These are phyloP conservation scores for Chirona hameri DNA, from an alignment of 2,888 invertebrate species.

Conservation along the genomic window DNA sequence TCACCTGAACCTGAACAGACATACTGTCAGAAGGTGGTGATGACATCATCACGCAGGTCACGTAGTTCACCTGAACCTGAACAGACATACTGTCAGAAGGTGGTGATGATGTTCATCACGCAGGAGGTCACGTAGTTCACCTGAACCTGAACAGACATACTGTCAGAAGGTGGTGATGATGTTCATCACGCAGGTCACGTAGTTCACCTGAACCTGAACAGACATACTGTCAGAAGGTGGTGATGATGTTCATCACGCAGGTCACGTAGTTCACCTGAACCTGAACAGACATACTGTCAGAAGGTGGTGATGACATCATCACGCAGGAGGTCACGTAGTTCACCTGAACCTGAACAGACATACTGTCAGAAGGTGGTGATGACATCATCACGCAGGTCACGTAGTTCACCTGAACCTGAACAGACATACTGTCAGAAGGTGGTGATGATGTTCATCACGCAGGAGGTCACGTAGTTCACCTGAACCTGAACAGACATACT, in stretches of 20 bases:
- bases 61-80: slow-evolving; percentile 58
- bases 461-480: slow-evolving; percentile 70
- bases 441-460: slow-evolving; percentile 85
- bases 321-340: slow-evolving; percentile 80
- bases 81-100: slow-evolving; percentile 59
- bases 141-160: slow-evolving; percentile 2
- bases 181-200: slow-evolving; percentile 85
- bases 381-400: slow-evolving; percentile 83
- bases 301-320: slow-evolving; percentile 89
- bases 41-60: slow-evolving; percentile 82
- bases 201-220: slow-evolving; percentile 50
- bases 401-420: slow-evolving; percentile 55
- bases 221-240: slow-evolving; percentile 65
- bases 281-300: slow-evolving; percentile 47
- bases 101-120: slow-evolving; percentile 86
- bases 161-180: slow-evolving; percentile 82
- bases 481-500: neutral
- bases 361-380: slow-evolving; percentile 74
- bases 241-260: slow-evolving; percentile 86
- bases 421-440: slow-evolving; percentile 62
- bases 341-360: slow-evolving; percentile 31
- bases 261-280: slow-evolving; percentile 64
- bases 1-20: slow-evolving; percentile 33
- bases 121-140: slow-evolving; percentile 74
- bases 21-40: slow-evolving; percentile 72